phyloP scores from a whole-genome alignment of 2,113 vertebrate genomes.

The Pipa parva region DNA sequence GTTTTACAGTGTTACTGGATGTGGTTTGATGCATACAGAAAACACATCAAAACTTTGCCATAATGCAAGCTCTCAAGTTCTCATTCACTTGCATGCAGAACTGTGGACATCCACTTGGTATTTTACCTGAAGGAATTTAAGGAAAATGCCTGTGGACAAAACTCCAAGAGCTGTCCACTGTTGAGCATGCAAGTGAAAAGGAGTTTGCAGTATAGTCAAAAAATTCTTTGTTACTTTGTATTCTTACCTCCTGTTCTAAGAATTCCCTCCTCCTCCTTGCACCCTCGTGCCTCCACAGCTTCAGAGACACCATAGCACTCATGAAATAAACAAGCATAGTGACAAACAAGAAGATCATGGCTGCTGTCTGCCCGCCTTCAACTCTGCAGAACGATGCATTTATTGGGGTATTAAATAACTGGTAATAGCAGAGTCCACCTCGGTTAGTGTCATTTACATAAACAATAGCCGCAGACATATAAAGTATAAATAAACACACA shows the following conservation, averaged over 20 bases:
- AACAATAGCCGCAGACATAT: conserved; percentile 74
- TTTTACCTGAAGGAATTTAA: too few relatives aligned
- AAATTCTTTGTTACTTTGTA: too few relatives aligned
- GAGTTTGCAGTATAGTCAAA: too few relatives aligned
- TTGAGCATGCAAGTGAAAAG: too few relatives aligned
- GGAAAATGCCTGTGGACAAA: too few relatives aligned
- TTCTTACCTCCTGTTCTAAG: conserved; percentile 69
- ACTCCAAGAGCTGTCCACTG: too few relatives aligned
- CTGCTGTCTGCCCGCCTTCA: conserved; percentile 86
- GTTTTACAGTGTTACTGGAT: too few relatives aligned
- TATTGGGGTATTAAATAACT: conserved; percentile 74
- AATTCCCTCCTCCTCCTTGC: conserved; percentile 70
- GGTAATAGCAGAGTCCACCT: conserved; percentile 83
- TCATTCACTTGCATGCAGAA: too few relatives aligned
- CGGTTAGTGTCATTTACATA: conserved; percentile 84
- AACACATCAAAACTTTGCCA: too few relatives aligned
- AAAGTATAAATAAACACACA: conserved; percentile 72
- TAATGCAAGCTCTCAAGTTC: too few relatives aligned
- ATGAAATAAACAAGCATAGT: conserved; percentile 79
- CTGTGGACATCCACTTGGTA: too few relatives aligned
- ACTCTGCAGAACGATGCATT: conserved; percentile 81
- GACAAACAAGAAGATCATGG: conserved; percentile 83
- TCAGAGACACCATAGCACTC: conserved; percentile 73
- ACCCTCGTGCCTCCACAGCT: conserved; percentile 86
- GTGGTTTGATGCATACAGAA: too few relatives aligned